Evolutionary conservation across 2,888 invertebrate genomes (phyloP), one percentile per base, ranked within the genome.

Genomic region (Tenthredo amoena): DNA sequence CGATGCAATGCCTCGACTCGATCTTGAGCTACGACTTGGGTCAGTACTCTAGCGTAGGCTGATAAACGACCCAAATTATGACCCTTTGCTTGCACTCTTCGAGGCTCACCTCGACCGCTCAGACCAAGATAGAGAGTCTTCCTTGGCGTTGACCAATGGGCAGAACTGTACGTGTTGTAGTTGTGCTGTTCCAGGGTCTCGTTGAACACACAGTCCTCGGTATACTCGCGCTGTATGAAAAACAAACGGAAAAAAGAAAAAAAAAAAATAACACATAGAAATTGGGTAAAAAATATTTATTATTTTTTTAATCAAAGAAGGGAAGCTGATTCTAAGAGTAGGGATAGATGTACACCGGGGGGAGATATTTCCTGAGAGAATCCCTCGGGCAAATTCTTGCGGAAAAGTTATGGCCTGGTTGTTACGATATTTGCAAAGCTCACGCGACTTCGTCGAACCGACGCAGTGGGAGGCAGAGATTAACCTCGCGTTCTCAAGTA

Each of bases 141-240:
- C 90, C 96, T 96, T 92, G 95, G 94, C 90, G 95, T 95, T 87
- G 96, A 96, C 94, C 96, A 96, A 93, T 96, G 96, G 87, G 95
- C 95, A 89, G 96, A 96, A 91, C 97, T 96, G 94, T 98, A 98
- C 86, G 97, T 97, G 94, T 97, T 98, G 95, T 97, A 98, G 93
- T 97, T 96, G 94, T 97, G 96, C 94, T 96, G 96, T 94, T 97
- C 97, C 94, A 97, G 96, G 93, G 96, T 96, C 94, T 98, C 98
- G 94, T 97, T 97, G 95, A 98, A 97, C 93, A 97, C 96, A 95
- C 98, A 98, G 92, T 97, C 97, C 90, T 95, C 95, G 92, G 96
- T 96, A 95, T 96, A 97, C 94, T 96, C 96, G 94, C 96, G 96
- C 97, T 98, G 26, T 26, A 97, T 31, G 34, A 81, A 65, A 62